These are phyloP conservation scores for Melanotaenia parkinsoni DNA, from an alignment of 2,797 vertebrate genomes.

Conservation along the genomic window DNA sequence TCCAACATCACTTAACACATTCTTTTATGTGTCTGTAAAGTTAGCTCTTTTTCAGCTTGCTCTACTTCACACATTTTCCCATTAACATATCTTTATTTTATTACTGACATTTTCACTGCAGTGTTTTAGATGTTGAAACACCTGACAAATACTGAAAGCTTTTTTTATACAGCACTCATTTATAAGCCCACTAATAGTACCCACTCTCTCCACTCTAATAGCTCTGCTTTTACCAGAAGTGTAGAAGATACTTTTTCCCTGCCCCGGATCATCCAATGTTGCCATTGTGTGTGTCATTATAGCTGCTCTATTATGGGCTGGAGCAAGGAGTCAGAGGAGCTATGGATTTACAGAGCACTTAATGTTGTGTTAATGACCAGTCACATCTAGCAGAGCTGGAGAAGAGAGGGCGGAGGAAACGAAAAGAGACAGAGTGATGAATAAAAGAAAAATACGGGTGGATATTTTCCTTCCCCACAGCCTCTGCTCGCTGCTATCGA, in stretches of 20 bases:
- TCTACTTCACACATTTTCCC: constrained; percentile 28
- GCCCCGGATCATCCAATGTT: constrained; percentile 66
- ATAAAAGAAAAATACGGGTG: constrained; percentile 52
- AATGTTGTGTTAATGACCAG: constrained; percentile 79
- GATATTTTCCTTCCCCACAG: constrained; percentile 69
- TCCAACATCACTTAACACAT: neutral
- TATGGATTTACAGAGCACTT: constrained; percentile 69
- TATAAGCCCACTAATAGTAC: constrained; percentile 39
- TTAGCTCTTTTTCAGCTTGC: constrained; percentile 1
- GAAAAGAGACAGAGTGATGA: constrained; percentile 49
- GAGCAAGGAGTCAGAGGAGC: constrained; percentile 60
- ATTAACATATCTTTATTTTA: constrained; percentile 15
- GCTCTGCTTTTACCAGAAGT: constrained; percentile 67
- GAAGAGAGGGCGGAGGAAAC: constrained; percentile 39
- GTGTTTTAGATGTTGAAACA: constrained; percentile 42
- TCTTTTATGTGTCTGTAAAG: constrained; percentile 10
- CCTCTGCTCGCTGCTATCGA: constrained; percentile 61
- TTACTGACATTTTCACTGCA: constrained; percentile 26
- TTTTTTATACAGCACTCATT: constrained; percentile 49
- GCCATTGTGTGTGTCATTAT: constrained; percentile 68
- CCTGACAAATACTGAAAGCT: constrained; percentile 37
- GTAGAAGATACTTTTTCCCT: constrained; percentile 46
- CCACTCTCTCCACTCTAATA: constrained; percentile 58
- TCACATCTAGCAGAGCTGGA: constrained; percentile 58
- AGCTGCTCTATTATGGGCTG: constrained; percentile 67